Evolutionary conservation across 2,888 invertebrate genomes (phyloP).

Genomic region (Luffia ferchaultella): DNA sequence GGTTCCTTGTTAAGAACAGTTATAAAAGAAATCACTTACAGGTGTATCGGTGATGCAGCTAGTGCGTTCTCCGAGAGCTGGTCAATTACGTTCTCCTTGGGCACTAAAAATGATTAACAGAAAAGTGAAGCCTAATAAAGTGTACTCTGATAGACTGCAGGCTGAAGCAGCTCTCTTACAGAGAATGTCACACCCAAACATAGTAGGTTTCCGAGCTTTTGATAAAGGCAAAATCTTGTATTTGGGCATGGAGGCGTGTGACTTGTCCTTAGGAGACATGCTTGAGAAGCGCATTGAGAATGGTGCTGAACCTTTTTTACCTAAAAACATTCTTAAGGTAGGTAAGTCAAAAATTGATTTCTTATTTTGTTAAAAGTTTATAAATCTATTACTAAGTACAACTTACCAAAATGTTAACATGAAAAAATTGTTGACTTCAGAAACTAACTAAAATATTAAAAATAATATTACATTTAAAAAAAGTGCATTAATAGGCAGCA

Average conservation of each 20-base stretch:
- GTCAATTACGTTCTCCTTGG: constrained; percentile 82
- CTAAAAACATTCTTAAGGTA: constrained; percentile 68
- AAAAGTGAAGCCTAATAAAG: constrained; percentile 43
- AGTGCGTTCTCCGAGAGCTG: constrained; percentile 74
- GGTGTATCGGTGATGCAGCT: constrained; percentile 82
- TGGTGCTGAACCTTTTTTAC: constrained; percentile 64
- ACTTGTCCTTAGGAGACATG: constrained; percentile 74
- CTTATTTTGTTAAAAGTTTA: no score
- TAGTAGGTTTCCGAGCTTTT: constrained; percentile 77
- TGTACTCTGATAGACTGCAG: constrained; percentile 65
- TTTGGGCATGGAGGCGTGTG: constrained; percentile 83
- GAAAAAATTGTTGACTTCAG: no score
- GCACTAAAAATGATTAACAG: constrained; percentile 79
- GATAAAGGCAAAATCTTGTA: constrained; percentile 65
- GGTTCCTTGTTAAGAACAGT: no score
- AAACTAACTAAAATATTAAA: no score
- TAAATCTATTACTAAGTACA: no score
- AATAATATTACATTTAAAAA: no score
- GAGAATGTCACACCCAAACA: constrained; percentile 79
- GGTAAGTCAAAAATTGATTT: no score
- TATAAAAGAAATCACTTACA: no score
- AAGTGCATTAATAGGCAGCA: no score
- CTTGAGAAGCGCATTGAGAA: constrained; percentile 72
- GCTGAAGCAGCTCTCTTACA: constrained; percentile 76
- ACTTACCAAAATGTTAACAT: no score